Conservation (phyloP, 2,113 vertebrate genomes). For the Monopterus albus region DNA sequence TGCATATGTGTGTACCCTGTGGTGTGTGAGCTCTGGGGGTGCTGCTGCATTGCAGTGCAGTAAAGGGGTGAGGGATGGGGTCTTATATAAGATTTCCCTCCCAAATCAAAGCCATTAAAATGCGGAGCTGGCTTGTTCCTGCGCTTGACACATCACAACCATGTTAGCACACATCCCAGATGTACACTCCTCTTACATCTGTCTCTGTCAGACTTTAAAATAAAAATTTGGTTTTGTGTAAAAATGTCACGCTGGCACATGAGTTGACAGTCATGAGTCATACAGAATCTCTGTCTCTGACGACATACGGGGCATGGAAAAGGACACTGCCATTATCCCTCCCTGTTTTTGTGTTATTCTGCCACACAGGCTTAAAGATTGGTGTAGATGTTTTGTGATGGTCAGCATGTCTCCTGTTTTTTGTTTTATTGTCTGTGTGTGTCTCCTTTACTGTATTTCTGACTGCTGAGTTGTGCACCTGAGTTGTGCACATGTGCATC, state of each 20-base stretch:
- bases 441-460: neutral
- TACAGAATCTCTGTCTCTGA: neutral
- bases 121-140: constrained; percentile 21
- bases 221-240: no score
- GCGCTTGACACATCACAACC: neutral
- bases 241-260: neutral
- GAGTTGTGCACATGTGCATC: neutral
- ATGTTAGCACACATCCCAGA: constrained; percentile 1
- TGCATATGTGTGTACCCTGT: neutral
- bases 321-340: neutral
- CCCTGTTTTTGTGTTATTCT: neutral
- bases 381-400: no score
- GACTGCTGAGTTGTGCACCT: neutral
- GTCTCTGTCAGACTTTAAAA: no score
- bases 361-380: neutral
- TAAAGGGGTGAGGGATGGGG: constrained; percentile 54
- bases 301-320: neutral
- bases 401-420: no score
- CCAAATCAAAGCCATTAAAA: constrained; percentile 65
- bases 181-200: neutral
- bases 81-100: constrained; percentile 76
- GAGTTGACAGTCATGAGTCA: neutral
- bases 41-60: constrained; percentile 77
- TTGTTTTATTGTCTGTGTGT: neutral
- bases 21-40: constrained; percentile 58